Conservation (phyloP, 2,888 invertebrate genomes). For the Sepiola atlantica region DNA sequence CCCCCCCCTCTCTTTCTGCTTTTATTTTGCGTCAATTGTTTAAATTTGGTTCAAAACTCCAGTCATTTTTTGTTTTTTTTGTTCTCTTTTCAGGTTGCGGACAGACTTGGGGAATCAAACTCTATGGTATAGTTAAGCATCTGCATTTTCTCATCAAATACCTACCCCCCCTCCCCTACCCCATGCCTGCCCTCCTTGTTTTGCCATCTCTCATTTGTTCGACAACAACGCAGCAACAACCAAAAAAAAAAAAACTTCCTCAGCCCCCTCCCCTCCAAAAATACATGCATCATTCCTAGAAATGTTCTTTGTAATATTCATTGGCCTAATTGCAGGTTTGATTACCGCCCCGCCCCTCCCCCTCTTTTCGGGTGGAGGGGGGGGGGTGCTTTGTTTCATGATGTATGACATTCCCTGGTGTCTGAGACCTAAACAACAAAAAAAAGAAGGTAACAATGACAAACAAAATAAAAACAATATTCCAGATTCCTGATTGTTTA, state of each 20-base stretch:
- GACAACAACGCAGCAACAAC: background rate
- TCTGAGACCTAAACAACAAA: background rate
- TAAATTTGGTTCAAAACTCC: background rate
- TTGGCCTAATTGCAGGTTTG: background rate
- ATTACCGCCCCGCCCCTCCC: background rate
- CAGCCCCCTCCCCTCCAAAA: background rate
- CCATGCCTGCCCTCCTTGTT: background rate
- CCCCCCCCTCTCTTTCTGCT: too few species aligned
- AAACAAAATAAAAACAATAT: background rate
- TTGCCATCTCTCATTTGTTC: background rate
- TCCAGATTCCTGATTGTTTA: background rate
- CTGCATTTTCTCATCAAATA: background rate
- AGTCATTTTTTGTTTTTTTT: constrained; percentile 44
- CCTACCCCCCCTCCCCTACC: background rate
- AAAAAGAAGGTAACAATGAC: background rate
- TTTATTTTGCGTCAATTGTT: background rate
- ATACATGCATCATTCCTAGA: background rate
- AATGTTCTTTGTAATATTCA: background rate
- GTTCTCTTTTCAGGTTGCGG: constrained; percentile 66
- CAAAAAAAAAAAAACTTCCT: background rate
- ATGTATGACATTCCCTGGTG: background rate
- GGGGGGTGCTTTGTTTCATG: background rate
- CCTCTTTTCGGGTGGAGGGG: background rate
- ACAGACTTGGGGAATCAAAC: constrained; percentile 71
- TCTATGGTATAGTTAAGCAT: constrained; percentile 69